Evolutionary conservation across 2,113 vertebrate genomes (phyloP), one percentile per base, ranked within the genome.

Genomic region (Leucoraja erinaceus): DNA sequence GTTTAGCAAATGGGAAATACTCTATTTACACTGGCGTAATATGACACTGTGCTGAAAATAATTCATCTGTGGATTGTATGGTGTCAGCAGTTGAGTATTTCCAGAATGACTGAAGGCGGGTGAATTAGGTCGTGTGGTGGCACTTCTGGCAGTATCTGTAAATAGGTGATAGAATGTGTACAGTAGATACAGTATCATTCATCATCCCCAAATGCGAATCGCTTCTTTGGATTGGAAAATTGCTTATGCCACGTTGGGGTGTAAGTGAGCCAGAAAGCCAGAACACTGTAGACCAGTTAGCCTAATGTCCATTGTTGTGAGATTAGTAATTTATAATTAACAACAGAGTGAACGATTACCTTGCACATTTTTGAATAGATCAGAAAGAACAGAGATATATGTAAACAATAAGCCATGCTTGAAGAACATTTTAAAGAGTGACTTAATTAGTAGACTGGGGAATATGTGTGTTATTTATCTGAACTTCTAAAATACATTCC

Each of bases 11-110:
- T 31, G 83, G 59, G 83, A 83, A 88, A 14, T 66, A 63, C n/a
- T 61, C 28, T n/a, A 63, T 88, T 66, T 88, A 7, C 59, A 63
- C 59, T 63, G 12, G 56, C n/a, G 81, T 61, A 61, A n/a, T 56
- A 86, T 63, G 59, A 88, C n/a, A 6, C 83, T 88, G 59, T n/a
- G 63, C 83, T 88, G 63, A 88, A 88, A 88, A 88, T 88, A 88
- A 63, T 59, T 59, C n/a, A 88, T 88, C 83, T n/a, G 6, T 88
- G 28, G 59, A 88, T 88, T 63, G 5, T 88, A 59, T n/a, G n/a
- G 59, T 66, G 83, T 88, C 83, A 88, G 83, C 28, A 18, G 14
- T 31, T 56, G 25, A 31, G 25, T 31, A 66, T 33, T 88, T 88
- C 61, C 83, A 88, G 83, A 63, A 88, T 31, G 59, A 63, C 83